phyloP scores from a whole-genome alignment of 2,888 invertebrate species.

The Macrophya annulata region DNA sequence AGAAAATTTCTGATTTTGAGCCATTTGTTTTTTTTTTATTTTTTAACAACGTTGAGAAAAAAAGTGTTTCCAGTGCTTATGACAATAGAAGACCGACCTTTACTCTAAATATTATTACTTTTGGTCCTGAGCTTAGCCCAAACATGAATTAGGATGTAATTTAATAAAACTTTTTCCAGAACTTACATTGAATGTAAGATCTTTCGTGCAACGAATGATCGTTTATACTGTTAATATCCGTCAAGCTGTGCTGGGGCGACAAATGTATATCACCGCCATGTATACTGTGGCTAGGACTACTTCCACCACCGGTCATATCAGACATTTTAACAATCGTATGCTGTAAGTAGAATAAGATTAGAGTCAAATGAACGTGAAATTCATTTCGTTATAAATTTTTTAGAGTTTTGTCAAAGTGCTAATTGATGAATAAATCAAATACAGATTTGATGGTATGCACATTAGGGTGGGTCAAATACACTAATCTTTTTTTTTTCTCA shows the following conservation, averaged over 20 bases:
- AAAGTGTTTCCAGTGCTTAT: too few species aligned
- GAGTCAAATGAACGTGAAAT: neutral
- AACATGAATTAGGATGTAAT: neutral
- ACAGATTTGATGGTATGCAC: neutral
- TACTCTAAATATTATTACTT: neutral
- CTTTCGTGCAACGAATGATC: slow-evolving; percentile 83
- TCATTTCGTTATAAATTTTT: neutral
- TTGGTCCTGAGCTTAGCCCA: neutral
- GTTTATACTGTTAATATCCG: slow-evolving; percentile 78
- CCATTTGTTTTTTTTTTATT: too few species aligned
- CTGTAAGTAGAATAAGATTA: slow-evolving; percentile 67
- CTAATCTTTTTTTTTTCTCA: too few species aligned
- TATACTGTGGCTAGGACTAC: slow-evolving; percentile 75
- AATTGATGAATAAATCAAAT: neutral
- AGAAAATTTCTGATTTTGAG: too few species aligned
- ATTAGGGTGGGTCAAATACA: too few species aligned
- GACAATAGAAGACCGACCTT: too few species aligned
- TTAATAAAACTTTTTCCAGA: neutral
- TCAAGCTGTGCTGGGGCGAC: slow-evolving; percentile 78
- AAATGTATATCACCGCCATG: slow-evolving; percentile 77
- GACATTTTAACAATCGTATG: slow-evolving; percentile 73
- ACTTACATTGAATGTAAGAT: slow-evolving; percentile 90
- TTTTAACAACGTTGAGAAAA: too few species aligned
- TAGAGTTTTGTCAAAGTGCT: neutral
- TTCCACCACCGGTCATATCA: slow-evolving; percentile 73